Evolutionary conservation across 2,888 invertebrate genomes (phyloP), one percentile per base, ranked within the genome.

Genomic region (Chrysotoxum bicinctum): DNA sequence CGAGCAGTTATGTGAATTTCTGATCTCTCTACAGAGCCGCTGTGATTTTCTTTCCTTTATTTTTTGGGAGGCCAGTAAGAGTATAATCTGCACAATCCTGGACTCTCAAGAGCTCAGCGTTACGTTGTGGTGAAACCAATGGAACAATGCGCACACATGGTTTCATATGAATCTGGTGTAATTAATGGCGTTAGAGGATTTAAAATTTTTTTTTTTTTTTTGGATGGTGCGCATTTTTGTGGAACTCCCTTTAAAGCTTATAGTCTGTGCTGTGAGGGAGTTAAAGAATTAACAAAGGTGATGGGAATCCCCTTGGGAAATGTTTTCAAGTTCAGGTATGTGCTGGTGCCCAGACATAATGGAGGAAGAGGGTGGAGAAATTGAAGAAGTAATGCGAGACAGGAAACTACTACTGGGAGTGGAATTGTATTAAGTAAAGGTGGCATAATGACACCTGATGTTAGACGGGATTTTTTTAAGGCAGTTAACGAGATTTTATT

Each of bases 1-100:
- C n/a, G n/a, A n/a, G n/a, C 37, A 56, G 73, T 62, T 73, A n/a
- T n/a, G 60, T 78, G 64, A 79, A 70, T 84, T 79, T 74, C 70
- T 79, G 79, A 79, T 79, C 73, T 58, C 64, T 68, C 30, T 30
- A 43, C 14, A 30, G 50, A n/a, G 48, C n/a, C 14, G 54, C 14
- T 45, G 23, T 52, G 69, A 58, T 58, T 72, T 43, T 16, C 45
- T 45, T 62, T 8, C 6, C 19, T 54, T 43, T 32, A 3, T 35
- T 45, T 54, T 21, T 45, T 37, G 40, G 54, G 3, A 43, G 8
- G n/a, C 62, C 32, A 12, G 21, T n/a, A 58, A 32, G 40, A 35
- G 75, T 21, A 9, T 69, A 43, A 76, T 40, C 66, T 76, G 35
- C 50, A 72, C 62, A 66, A 70, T 19, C 45, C 26, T 37, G 70